Base-by-base conservation (phyloP, 2,797 vertebrate genomes). In the Molossus alvarezi region DNA sequence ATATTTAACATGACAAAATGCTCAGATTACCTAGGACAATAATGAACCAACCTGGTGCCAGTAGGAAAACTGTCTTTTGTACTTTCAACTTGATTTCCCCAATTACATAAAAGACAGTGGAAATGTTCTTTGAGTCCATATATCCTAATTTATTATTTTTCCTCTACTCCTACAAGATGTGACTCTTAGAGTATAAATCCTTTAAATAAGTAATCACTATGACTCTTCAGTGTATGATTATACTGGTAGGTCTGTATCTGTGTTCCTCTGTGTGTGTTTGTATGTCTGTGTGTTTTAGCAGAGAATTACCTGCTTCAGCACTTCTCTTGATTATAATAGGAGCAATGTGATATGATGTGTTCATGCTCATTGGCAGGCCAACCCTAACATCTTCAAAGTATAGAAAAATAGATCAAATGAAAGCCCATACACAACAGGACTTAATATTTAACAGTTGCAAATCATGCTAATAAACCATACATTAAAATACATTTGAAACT, bases 401-500 rank as follows among this genome's bases (percentile, higher is more conserved):
- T 69, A 51, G 29, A 69, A 62, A 2, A 87, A 41, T 20, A 79
- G 65, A 83, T 62, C 10, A 71, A 87, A 67, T 27, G 14, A 11
- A 92, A 97, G 0, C 12, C 5, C 7, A 87, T 12, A 90, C 64
- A 77, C 13, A 9, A 33, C 29, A 72, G 27, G 9, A 33, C 37
- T 83, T 77, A 58, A 64, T 75, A 57, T 86, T 89, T 89, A 82
- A 88, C 23, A 3, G 13, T 37, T 51, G 55, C 9, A 90, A 91
- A 72, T 87, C 55, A 81, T 67, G 27, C 21, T 72, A 29, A 64
- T 67, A 80, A 91, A 41, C 2, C 20, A 21, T 90, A 53, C 48
- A 45, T 80, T 93, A 73, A 89, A 60, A 76, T 57, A 29, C 21
- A 5, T 27, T 58, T 18, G n/a, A 79, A n/a, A 55, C 8, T 20